These are phyloP conservation scores for Myiopsitta monachus DNA, from an alignment of 2,113 vertebrate genomes.

Conservation along the genomic window DNA sequence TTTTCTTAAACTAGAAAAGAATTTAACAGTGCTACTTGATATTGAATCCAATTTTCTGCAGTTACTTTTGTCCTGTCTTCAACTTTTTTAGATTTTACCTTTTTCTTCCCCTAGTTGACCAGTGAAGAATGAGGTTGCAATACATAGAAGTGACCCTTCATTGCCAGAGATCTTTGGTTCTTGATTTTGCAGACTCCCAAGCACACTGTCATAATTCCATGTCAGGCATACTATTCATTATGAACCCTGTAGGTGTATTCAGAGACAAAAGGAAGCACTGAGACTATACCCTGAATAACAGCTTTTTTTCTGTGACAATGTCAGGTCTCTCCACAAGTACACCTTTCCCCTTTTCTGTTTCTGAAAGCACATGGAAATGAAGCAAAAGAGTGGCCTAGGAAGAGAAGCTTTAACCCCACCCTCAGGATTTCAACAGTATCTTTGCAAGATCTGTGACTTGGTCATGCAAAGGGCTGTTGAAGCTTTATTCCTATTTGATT, in stretches of 20 bases:
- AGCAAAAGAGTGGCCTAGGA: background rate
- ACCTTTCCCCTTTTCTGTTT: fast-evolving
- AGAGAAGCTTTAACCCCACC: background rate
- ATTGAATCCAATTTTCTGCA: background rate
- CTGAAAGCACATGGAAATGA: background rate
- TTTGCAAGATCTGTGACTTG: background rate
- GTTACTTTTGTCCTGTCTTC: background rate
- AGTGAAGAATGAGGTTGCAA: background rate
- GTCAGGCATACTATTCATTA: background rate
- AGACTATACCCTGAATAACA: background rate
- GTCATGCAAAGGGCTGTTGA: background rate
- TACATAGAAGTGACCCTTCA: background rate
- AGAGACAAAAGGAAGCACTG: background rate
- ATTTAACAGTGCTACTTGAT: background rate
- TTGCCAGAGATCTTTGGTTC: background rate
- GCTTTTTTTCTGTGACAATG: background rate
- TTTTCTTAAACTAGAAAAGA: background rate
- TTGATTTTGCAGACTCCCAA: background rate
- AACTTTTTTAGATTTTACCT: background rate
- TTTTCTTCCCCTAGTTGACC: background rate
- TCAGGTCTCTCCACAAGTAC: background rate
- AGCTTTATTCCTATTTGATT: background rate
- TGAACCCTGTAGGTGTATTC: background rate
- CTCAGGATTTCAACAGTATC: background rate
- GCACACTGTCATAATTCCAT: background rate